Evolutionary conservation across 2,888 invertebrate genomes (phyloP).

Genomic region (Sepiola atlantica): DNA sequence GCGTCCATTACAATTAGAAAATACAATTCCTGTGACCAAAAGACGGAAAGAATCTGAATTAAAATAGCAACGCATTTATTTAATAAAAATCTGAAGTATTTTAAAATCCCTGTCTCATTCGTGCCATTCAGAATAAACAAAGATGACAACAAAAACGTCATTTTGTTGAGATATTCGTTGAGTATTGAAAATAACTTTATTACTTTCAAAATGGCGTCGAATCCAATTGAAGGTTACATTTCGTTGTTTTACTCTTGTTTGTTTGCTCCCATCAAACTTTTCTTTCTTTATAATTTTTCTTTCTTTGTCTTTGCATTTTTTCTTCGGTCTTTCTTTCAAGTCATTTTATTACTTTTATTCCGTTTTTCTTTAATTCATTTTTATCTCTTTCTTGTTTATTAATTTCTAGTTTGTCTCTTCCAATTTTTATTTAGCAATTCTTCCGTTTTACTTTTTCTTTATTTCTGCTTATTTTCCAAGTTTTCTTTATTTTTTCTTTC

Average conservation of each 20-base stretch:
- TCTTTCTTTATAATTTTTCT: neutral
- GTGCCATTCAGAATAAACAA: no score
- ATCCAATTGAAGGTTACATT: no score
- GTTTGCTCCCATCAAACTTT: neutral
- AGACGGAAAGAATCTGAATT: no score
- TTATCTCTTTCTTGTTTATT: neutral
- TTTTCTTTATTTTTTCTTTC: neutral
- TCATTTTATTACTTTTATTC: neutral
- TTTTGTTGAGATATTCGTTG: no score
- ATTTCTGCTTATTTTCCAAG: neutral
- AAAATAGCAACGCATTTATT: no score
- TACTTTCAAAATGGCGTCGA: no score
- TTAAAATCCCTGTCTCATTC: no score
- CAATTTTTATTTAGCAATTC: neutral
- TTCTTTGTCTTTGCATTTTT: neutral
- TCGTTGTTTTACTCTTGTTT: neutral
- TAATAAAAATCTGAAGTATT: no score
- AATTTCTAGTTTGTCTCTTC: neutral
- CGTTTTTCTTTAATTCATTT: neutral
- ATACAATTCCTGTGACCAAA: no score
- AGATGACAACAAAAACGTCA: no score
- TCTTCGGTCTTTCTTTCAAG: neutral
- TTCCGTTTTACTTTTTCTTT: neutral
- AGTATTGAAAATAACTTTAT: no score
- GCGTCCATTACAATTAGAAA: no score